phyloP scores from a whole-genome alignment of 2,888 invertebrate species.

The Caenorhabditis japonica region DNA sequence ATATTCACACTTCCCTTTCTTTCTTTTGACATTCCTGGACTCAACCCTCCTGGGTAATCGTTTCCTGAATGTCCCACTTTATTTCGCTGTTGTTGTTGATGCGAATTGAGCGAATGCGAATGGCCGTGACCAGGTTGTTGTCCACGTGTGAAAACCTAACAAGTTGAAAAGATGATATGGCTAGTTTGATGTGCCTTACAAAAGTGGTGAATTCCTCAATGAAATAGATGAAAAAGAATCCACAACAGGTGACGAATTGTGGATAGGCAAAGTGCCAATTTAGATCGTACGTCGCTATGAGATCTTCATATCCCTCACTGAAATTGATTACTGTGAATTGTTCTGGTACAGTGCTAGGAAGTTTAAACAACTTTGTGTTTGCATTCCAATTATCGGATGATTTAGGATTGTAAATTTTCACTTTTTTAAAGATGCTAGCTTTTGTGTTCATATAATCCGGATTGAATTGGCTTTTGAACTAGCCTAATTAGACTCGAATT shows the following conservation, averaged over 20 bases:
- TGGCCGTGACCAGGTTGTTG: conserved; percentile 59
- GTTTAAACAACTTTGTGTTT: too few relatives aligned
- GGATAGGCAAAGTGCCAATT: conserved; percentile 69
- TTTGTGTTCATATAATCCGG: too few relatives aligned
- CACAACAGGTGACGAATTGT: conserved; percentile 73
- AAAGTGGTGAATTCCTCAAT: conserved; percentile 71
- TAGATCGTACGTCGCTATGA: conserved; percentile 31
- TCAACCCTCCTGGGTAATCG: conserved; percentile 19
- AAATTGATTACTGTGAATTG: too few relatives aligned
- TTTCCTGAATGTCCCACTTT: conserved; percentile 11
- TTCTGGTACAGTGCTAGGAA: too few relatives aligned
- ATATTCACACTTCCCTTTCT: conserved; percentile 49
- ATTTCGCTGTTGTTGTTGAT: conserved; percentile 8
- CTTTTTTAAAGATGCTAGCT: too few relatives aligned
- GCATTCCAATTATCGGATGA: too few relatives aligned
- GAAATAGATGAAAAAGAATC: conserved; percentile 76
- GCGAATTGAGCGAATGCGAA: conserved; percentile 50
- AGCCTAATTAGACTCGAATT: too few relatives aligned
- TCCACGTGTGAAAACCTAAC: conserved; percentile 54
- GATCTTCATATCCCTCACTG: conserved; percentile 57
- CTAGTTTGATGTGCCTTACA: conserved; percentile 22
- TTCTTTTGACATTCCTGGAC: conserved; percentile 26
- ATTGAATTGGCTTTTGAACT: too few relatives aligned
- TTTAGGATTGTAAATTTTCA: too few relatives aligned
- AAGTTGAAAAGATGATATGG: too few relatives aligned